Conservation (phyloP, 2,797 vertebrate species). For the Oceanodroma leucorhoa region DNA sequence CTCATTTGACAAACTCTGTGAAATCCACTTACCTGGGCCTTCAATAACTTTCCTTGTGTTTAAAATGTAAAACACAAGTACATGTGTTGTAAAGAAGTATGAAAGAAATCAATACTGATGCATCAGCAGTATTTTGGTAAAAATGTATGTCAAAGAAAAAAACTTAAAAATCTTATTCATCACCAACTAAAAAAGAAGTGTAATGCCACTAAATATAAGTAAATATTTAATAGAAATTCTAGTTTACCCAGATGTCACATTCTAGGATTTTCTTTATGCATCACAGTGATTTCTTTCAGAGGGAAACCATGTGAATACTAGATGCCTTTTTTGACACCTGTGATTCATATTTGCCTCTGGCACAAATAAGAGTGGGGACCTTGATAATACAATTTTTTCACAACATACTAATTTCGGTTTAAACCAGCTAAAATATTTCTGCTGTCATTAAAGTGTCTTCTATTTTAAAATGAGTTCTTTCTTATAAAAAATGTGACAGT, state of each 20-base stretch:
- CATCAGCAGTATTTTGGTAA: neutral
- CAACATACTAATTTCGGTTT: neutral
- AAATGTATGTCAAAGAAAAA: neutral
- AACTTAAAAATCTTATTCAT: neutral
- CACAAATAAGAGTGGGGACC: neutral
- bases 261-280: neutral
- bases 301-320: neutral
- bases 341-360: neutral
- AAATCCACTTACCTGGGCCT: neutral
- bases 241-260: neutral
- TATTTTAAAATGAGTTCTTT: neutral
- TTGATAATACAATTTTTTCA: neutral
- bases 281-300: neutral
- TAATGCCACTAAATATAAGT: neutral
- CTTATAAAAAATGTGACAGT: neutral
- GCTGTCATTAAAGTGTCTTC: neutral
- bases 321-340: neutral
- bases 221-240: neutral
- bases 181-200: neutral
- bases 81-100: neutral
- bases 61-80: neutral
- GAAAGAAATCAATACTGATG: neutral
- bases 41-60: neutral
- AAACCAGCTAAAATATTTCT: conserved; percentile 20
- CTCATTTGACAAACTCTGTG: neutral